phyloP scores from a whole-genome alignment of 2,797 vertebrate genomes.

The Atherinosoma microstoma region DNA sequence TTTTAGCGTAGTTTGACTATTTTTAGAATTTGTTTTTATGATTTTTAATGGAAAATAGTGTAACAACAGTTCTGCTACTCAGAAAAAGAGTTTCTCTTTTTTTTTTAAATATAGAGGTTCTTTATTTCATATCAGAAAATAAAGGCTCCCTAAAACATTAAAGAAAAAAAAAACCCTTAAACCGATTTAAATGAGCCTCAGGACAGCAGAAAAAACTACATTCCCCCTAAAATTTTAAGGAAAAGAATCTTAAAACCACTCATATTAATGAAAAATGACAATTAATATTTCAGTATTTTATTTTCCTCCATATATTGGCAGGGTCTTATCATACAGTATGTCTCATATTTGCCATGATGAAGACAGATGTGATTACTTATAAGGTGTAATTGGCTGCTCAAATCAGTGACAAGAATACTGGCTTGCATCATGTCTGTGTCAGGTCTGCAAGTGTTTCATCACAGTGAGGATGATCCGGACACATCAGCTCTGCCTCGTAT shows the following conservation, averaged over 20 bases:
- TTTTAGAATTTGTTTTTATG: neutral
- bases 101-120: slow-evolving; percentile 13
- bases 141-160: slow-evolving; percentile 7
- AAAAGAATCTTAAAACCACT: neutral
- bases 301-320: neutral
- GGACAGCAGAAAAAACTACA: neutral
- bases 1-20: neutral
- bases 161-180: neutral
- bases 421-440: slow-evolving; percentile 57
- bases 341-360: slow-evolving; percentile 61
- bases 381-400: slow-evolving; percentile 39
- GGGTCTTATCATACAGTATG: neutral
- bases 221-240: slow-evolving; percentile 2
- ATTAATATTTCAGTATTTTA: neutral
- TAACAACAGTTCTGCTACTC: neutral
- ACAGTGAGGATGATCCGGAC: slow-evolving; percentile 49
- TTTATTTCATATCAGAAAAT: slow-evolving; percentile 1
- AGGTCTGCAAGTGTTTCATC: slow-evolving; percentile 57
- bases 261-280: neutral
- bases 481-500: slow-evolving; percentile 53
- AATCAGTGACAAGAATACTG: slow-evolving; percentile 33
- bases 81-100: neutral
- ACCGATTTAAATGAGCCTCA: neutral
- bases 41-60: neutral
- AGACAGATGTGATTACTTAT: slow-evolving; percentile 30